These are phyloP conservation scores for Arizona elegans DNA, from an alignment of 2,113 vertebrate genomes.

Conservation along the genomic window DNA sequence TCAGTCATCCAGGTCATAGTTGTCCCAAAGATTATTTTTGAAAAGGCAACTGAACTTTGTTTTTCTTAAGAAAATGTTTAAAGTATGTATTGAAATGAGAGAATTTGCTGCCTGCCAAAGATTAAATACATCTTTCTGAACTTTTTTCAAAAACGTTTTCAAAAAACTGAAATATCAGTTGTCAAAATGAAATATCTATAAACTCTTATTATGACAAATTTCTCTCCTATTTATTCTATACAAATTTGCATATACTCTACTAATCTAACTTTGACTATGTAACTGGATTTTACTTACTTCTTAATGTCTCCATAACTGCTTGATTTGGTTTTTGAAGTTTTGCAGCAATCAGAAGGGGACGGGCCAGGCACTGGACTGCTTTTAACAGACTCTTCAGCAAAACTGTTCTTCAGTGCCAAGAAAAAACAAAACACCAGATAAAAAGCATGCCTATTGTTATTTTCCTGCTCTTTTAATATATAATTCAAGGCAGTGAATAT, in stretches of 20 bases:
- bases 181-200: background rate
- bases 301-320: slow-evolving; percentile 76
- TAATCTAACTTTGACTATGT: background rate
- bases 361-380: slow-evolving; percentile 28
- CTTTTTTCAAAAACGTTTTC: too few species aligned
- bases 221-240: background rate
- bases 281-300: slow-evolving; percentile 68
- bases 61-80: background rate
- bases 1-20: background rate
- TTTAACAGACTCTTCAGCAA: background rate
- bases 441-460: background rate
- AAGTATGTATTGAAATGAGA: background rate
- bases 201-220: background rate
- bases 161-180: background rate
- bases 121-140: background rate
- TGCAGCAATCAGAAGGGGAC: slow-evolving; percentile 45
- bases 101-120: background rate
- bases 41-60: too few species aligned
- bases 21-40: background rate
- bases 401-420: slow-evolving; percentile 60
- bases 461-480: background rate
- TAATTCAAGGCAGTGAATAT: background rate
- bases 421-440: slow-evolving; percentile 36
- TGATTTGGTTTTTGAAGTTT: slow-evolving; percentile 69
- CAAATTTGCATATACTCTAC: background rate